Percentiles rank a stretch among this genome's conserved stretches.
Conservation (phyloP, 2,888 invertebrate genomes). For the Corbicula japonica region DNA sequence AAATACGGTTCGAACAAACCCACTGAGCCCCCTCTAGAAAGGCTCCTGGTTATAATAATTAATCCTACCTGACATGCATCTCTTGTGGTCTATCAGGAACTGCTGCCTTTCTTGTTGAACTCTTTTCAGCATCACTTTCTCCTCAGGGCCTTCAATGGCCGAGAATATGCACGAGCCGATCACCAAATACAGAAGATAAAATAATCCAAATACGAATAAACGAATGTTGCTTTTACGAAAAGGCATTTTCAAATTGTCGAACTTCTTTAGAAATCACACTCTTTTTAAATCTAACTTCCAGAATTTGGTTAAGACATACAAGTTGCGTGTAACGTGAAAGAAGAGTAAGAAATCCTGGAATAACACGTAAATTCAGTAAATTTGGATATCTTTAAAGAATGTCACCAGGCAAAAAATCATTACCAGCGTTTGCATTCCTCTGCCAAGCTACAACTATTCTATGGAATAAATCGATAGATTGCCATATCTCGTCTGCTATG, state of each 20-base stretch:
- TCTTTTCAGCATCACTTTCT: conserved; percentile 88
- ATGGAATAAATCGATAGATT: conserved; percentile 35
- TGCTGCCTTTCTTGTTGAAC: conserved; percentile 88
- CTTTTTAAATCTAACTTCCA: too few relatives aligned
- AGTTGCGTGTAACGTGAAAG: too few relatives aligned
- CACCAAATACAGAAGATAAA: conserved; percentile 89
- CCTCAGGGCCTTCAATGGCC: conserved; percentile 92
- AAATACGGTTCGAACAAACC: too few relatives aligned
- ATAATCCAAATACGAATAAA: conserved; percentile 84
- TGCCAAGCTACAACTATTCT: conserved; percentile 22
- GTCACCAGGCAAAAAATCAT: conserved; percentile 28
- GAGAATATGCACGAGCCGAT: conserved; percentile 93
- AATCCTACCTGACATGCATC: conserved; percentile 90
- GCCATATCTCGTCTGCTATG: conserved; percentile 28
- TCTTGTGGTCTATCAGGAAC: conserved; percentile 89
- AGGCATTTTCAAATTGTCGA: conserved; percentile 55
- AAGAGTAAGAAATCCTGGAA: too few relatives aligned
- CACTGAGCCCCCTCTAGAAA: too few relatives aligned
- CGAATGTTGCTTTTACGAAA: conserved; percentile 79
- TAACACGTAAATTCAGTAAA: conserved; percentile 1
- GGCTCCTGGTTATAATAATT: too few relatives aligned
- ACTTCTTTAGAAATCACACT: too few relatives aligned
- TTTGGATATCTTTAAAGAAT: conserved; percentile 18
- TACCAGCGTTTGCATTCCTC: conserved; percentile 30
- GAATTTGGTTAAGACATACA: too few relatives aligned